These are phyloP conservation scores for Eupelmus urozonus DNA, from an alignment of 2,888 invertebrate genomes.

Conservation along the genomic window DNA sequence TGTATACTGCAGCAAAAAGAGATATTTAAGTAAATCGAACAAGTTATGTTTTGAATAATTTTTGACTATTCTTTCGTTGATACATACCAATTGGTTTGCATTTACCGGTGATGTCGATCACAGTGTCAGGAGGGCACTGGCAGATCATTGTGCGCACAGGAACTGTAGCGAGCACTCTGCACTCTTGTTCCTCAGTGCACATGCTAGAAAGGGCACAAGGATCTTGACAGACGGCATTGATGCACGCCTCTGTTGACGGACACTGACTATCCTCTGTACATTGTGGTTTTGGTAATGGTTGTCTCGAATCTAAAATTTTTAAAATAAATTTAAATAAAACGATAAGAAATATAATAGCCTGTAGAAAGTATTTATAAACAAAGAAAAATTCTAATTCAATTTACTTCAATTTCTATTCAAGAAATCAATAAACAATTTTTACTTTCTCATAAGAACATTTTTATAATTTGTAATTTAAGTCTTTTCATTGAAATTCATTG, in stretches of 20 bases:
- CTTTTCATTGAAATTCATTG: background rate
- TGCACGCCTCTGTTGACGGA: conserved; percentile 85
- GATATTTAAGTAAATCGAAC: background rate
- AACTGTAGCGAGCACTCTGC: conserved; percentile 87
- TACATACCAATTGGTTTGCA: conserved; percentile 81
- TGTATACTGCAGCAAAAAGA: conserved; percentile 57
- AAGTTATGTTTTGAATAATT: background rate
- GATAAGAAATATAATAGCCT: no score
- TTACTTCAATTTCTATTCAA: no score
- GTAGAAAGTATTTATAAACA: background rate
- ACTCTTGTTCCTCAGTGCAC: conserved; percentile 88
- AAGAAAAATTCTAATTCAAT: no score
- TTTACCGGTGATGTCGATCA: conserved; percentile 85
- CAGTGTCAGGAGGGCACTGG: conserved; percentile 89
- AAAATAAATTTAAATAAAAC: background rate
- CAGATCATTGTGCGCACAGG: conserved; percentile 92
- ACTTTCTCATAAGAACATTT: background rate
- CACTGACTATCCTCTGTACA: conserved; percentile 89
- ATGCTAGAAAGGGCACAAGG: conserved; percentile 86
- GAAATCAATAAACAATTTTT: no score
- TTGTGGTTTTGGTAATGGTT: conserved; percentile 78
- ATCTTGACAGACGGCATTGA: conserved; percentile 86
- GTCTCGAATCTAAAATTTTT: conserved; percentile 59
- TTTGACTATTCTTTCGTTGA: background rate
- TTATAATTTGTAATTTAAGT: background rate